Conservation (phyloP, 1,140 invertebrate species). For the Linepithema humile region DNA sequence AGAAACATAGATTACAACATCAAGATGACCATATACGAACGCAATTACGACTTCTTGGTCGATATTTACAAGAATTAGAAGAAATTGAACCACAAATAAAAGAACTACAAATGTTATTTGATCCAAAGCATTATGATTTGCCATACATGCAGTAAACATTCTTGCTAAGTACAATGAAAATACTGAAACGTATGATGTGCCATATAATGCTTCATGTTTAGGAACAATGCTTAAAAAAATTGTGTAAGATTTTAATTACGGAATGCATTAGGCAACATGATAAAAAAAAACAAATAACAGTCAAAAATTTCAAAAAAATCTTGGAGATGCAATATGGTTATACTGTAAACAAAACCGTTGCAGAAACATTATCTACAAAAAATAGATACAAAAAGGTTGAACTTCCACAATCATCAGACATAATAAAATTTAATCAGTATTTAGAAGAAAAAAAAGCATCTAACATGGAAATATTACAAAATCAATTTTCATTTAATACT, state of each 20-base stretch:
- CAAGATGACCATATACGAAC: not conserved
- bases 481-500: not conserved
- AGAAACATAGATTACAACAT: not conserved
- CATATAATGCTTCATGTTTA: not conserved
- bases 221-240: not conserved
- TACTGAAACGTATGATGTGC: not conserved
- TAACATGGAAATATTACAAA: not conserved
- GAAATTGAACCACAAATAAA: not conserved
- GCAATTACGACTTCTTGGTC: not conserved
- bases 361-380: not conserved
- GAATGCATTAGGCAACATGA: not conserved
- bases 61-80: not conserved
- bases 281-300: not conserved
- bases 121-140: constrained; percentile 3
- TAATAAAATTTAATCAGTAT: not conserved
- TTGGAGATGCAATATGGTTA: not conserved
- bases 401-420: not conserved
- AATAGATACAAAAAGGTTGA: not conserved
- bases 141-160: not conserved
- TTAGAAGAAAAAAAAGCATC: not conserved
- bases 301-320: not conserved
- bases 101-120: no score
- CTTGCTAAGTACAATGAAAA: constrained; percentile 1
- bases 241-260: not conserved
- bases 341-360: not conserved